Evolutionary conservation across 2,888 invertebrate species (phyloP).

Genomic region (Diachrysia chrysitis): DNA sequence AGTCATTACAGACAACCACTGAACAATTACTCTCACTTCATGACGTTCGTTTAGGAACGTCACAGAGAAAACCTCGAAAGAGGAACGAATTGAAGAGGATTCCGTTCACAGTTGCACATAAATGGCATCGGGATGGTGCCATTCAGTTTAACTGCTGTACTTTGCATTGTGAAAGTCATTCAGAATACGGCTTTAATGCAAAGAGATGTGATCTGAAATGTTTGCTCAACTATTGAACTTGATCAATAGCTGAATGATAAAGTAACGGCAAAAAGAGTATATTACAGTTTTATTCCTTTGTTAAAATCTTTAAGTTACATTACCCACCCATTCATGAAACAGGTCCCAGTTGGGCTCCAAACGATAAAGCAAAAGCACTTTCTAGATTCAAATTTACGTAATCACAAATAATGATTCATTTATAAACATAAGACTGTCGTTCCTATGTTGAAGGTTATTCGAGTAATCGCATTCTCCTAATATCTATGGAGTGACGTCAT

Average conservation of each 20-base stretch:
- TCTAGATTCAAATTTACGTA: slow-evolving; percentile 16
- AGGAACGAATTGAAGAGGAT: neutral
- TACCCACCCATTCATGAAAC: neutral
- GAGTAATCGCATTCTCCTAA: slow-evolving; percentile 26
- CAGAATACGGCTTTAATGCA: neutral
- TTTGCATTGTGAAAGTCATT: slow-evolving; percentile 1
- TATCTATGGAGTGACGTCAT: slow-evolving; percentile 41
- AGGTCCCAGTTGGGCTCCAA: slow-evolving; percentile 3
- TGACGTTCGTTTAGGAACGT: neutral
- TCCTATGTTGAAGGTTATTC: slow-evolving; percentile 18
- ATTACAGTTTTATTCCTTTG: too few species aligned
- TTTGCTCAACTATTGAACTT: neutral
- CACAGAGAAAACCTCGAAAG: neutral
- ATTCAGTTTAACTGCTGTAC: neutral
- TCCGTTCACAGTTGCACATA: neutral
- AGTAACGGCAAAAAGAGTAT: too few species aligned
- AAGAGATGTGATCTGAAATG: neutral
- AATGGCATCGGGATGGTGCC: neutral
- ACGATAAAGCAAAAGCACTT: neutral
- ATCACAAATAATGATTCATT: neutral
- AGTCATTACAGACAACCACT: neutral
- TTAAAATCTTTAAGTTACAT: too few species aligned
- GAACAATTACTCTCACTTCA: neutral
- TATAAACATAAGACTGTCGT: neutral
- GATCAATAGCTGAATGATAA: neutral